Conservation (phyloP, 2,113 vertebrate species). For the Jaculus jaculus region DNA sequence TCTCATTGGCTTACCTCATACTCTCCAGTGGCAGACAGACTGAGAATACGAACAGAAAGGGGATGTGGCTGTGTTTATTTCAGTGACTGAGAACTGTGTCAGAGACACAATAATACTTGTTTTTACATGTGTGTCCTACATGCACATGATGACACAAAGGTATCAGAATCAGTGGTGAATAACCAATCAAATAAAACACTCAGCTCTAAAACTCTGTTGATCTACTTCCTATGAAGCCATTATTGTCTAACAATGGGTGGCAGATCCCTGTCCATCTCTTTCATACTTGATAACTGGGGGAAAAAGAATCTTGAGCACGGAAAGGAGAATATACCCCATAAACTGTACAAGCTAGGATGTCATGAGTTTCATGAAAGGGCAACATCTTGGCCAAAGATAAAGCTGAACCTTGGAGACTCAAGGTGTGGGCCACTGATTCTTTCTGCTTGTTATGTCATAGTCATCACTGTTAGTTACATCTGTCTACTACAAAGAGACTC, state of each 20-base stretch:
- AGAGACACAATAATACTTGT: background rate
- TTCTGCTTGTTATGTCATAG: background rate
- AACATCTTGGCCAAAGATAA: background rate
- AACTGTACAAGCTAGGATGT: background rate
- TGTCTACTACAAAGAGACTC: background rate
- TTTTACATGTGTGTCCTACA: background rate
- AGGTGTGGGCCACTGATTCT: background rate
- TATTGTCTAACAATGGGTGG: background rate
- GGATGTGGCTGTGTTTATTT: background rate
- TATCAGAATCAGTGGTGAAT: background rate
- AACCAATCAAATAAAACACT: constrained; percentile 21
- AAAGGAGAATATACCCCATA: background rate
- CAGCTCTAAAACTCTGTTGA: background rate
- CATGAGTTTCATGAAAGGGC: background rate
- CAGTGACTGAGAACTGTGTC: background rate
- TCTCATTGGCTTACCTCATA: background rate
- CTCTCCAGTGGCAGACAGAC: background rate
- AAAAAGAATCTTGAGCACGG: background rate
- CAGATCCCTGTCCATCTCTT: background rate
- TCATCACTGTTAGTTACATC: background rate
- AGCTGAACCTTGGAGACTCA: background rate
- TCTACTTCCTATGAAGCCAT: background rate
- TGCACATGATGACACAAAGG: background rate
- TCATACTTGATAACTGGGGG: no score
- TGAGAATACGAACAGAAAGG: background rate